Percentiles rank a stretch among this genome's conserved stretches.
Conservation (phyloP, 2,113 vertebrate genomes). For the Melanotaenia duboulayi region DNA sequence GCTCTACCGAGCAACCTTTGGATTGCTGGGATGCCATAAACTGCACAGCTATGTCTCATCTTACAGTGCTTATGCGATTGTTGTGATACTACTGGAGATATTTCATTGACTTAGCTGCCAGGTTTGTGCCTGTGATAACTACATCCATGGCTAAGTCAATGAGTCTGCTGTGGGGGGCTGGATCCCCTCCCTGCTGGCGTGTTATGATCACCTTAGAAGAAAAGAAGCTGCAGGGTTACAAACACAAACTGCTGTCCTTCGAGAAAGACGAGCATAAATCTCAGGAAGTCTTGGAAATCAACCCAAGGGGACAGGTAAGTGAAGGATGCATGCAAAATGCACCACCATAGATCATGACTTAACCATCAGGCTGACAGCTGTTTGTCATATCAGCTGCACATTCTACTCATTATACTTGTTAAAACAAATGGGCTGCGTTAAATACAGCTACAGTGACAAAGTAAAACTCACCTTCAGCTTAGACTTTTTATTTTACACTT, state of each 20-base stretch:
- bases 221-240: conserved; percentile 74
- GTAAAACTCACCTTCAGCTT: no score
- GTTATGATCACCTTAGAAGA: conserved; percentile 78
- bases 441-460: no score
- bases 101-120: background rate
- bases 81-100: background rate
- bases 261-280: conserved; percentile 74
- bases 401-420: no score
- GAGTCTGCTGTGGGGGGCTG: conserved; percentile 69
- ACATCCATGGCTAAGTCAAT: conserved; percentile 64
- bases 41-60: background rate
- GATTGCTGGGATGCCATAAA: conserved; percentile 18
- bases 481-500: no score
- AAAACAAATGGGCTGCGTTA: no score
- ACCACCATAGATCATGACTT: no score
- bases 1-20: conserved; percentile 16
- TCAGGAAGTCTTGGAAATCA: conserved; percentile 70
- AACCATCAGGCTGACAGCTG: no score
- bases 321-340: background rate
- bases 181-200: conserved; percentile 77
- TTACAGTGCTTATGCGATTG: background rate
- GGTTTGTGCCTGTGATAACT: background rate
- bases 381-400: no score
- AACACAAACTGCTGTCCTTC: conserved; percentile 70
- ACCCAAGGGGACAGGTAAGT: conserved; percentile 73